phyloP scores from a whole-genome alignment of 2,888 invertebrate species.

The Nemapogon koenigi region DNA sequence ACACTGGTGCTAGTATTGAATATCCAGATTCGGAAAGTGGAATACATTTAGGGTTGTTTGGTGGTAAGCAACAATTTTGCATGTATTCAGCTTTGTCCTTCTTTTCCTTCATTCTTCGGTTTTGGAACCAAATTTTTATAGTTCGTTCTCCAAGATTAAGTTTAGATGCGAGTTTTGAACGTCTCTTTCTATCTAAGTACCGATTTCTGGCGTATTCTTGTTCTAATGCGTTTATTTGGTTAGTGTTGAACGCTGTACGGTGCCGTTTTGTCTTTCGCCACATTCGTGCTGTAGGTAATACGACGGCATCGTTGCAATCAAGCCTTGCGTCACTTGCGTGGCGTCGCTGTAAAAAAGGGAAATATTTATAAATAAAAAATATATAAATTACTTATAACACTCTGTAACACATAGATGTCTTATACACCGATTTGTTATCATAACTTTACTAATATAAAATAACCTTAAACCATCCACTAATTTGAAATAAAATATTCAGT shows the following conservation, averaged over 20 bases:
- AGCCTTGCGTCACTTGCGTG: neutral
- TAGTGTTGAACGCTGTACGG: conserved; percentile 80
- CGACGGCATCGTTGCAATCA: neutral
- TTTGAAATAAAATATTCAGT: too few relatives aligned
- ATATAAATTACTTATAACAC: neutral
- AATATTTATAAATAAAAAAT: too few relatives aligned
- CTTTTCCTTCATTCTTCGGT: conserved; percentile 77
- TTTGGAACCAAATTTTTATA: conserved; percentile 88
- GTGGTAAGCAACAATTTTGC: too few relatives aligned
- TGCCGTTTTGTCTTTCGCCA: conserved; percentile 59
- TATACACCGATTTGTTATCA: neutral
- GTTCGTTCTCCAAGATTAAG: conserved; percentile 57
- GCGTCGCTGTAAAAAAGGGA: neutral
- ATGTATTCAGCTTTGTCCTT: conserved; percentile 52
- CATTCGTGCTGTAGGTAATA: conserved; percentile 6
- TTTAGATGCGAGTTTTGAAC: conserved; percentile 71
- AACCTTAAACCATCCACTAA: too few relatives aligned
- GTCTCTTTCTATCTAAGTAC: conserved; percentile 74
- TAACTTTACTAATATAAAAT: neutral
- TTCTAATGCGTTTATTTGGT: conserved; percentile 77
- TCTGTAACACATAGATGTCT: neutral
- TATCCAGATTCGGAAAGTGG: too few relatives aligned
- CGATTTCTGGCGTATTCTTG: conserved; percentile 72
- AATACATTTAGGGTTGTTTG: too few relatives aligned
- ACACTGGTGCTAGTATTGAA: too few relatives aligned